Evolutionary conservation across 2,797 vertebrate genomes (phyloP).

Genomic region (Alectoris magna): DNA sequence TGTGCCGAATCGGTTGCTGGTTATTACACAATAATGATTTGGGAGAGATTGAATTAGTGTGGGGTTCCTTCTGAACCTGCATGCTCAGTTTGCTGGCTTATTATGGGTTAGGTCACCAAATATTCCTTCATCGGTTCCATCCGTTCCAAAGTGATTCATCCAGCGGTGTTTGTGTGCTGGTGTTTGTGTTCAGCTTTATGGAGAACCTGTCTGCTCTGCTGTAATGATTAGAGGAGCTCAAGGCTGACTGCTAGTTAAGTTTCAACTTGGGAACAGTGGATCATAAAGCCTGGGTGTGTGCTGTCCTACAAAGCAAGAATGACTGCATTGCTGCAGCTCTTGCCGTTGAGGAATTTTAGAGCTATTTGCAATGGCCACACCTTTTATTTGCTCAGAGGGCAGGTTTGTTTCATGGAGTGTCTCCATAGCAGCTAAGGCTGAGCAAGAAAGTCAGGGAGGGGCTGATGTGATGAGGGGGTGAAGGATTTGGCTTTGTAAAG

Average conservation of each 20-base stretch:
- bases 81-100: background rate
- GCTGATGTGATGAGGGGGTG: background rate
- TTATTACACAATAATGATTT: background rate
- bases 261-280: background rate
- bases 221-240: background rate
- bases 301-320: slow-evolving; percentile 49
- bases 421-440: slow-evolving; percentile 63
- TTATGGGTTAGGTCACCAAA: background rate
- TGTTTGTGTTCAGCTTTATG: background rate
- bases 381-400: slow-evolving; percentile 66
- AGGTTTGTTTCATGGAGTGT: slow-evolving; percentile 67
- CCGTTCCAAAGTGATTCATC: background rate
- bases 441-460: slow-evolving; percentile 19
- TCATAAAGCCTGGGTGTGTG: slow-evolving; percentile 49
- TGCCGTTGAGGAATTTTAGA: slow-evolving; percentile 44
- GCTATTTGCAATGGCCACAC: slow-evolving; percentile 67
- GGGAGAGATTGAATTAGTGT: background rate
- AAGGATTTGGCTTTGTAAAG: background rate
- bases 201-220: background rate
- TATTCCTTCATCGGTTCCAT: background rate
- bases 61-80: background rate
- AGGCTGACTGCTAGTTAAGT: slow-evolving; percentile 29
- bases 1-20: background rate
- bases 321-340: slow-evolving; percentile 61
- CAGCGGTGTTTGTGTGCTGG: background rate